Percentiles rank a stretch among this genome's conserved stretches.
Evolutionary conservation across 2,797 vertebrate genomes (phyloP).

Genomic region (Neostethus bicornis): DNA sequence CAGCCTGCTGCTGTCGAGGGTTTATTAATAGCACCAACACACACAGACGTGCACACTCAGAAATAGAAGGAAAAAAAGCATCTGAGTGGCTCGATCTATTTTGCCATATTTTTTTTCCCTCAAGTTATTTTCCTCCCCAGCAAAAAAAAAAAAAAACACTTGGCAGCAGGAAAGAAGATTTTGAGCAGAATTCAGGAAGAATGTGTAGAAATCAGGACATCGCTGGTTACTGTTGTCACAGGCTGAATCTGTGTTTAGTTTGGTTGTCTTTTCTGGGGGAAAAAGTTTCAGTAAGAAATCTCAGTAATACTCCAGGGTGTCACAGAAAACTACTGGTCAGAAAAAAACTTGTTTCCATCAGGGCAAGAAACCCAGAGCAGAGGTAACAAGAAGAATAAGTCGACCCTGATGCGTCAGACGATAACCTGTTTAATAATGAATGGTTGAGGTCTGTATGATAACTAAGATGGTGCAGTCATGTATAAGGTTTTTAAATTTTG

Average conservation of each 20-base stretch:
- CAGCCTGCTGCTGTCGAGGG: slow-evolving; percentile 29
- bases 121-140: not conserved
- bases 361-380: no score
- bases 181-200: slow-evolving; percentile 18
- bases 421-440: no score
- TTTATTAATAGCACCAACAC: slow-evolving; percentile 62
- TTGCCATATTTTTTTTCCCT: not conserved
- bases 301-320: slow-evolving; percentile 13
- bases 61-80: slow-evolving; percentile 49
- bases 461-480: no score
- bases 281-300: slow-evolving; percentile 20
- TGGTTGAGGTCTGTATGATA: no score
- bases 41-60: slow-evolving; percentile 27
- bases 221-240: slow-evolving; percentile 11
- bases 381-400: no score
- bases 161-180: not conserved
- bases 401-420: no score
- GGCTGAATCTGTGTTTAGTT: slow-evolving; percentile 21
- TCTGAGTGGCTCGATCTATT: slow-evolving; percentile 18
- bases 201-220: slow-evolving; percentile 3
- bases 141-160: slow-evolving; percentile 17
- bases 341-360: slow-evolving; percentile 21
- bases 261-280: no score
- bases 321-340: not conserved
- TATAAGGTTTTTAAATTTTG: no score